These are phyloP conservation scores for Ophiodon elongatus DNA, from an alignment of 2,113 vertebrate genomes.

Conservation along the genomic window DNA sequence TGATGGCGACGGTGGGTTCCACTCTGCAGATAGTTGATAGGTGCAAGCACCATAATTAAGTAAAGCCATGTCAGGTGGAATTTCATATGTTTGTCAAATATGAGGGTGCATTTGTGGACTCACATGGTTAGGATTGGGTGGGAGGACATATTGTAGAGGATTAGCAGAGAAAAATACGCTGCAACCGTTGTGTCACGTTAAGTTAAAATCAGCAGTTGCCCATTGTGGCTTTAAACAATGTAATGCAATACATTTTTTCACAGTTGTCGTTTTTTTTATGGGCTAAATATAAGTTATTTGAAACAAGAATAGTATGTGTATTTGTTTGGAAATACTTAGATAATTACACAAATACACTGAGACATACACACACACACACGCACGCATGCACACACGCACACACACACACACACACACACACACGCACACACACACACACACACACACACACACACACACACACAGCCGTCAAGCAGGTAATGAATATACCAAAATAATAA, in stretches of 20 bases:
- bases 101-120: slow-evolving; percentile 27
- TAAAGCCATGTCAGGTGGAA: slow-evolving; percentile 46
- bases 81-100: slow-evolving; percentile 28
- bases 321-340: background rate
- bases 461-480: slow-evolving; percentile 49
- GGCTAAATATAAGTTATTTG: background rate
- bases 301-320: background rate
- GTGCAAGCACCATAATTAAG: slow-evolving; percentile 16
- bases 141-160: slow-evolving; percentile 20
- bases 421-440: background rate
- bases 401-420: background rate
- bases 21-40: slow-evolving; percentile 16
- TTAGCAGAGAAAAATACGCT: background rate
- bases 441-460: no score
- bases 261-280: background rate
- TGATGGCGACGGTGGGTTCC: slow-evolving; percentile 15
- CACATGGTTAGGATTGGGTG: background rate
- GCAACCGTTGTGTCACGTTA: slow-evolving; percentile 13
- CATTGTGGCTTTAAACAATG: background rate
- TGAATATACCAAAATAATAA: slow-evolving; percentile 67
- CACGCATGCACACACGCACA: background rate
- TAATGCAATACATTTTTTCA: background rate
- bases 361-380: background rate
- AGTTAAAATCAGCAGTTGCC: background rate
- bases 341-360: background rate